These are phyloP conservation scores for Drosophila teissieri DNA, from an alignment of 1,140 invertebrate species.

Conservation along the genomic window DNA sequence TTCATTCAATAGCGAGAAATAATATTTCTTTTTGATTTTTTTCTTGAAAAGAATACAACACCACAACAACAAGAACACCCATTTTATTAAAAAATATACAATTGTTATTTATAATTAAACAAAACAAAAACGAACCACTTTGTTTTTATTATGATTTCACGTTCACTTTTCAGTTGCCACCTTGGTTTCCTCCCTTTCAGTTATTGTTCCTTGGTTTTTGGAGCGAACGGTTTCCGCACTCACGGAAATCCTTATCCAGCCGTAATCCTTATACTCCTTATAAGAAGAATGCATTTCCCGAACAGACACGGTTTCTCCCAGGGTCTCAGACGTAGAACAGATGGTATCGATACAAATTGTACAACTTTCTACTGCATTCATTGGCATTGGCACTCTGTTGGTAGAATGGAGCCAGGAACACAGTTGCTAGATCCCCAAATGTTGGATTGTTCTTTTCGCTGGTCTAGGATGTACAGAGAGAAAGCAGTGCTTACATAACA, in stretches of 20 bases:
- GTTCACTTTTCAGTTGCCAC: constrained; percentile 36
- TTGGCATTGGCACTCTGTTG: constrained; percentile 3
- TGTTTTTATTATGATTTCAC: constrained; percentile 69
- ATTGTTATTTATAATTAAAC: constrained; percentile 83
- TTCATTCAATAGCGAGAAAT: constrained; percentile 43
- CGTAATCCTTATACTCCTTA: background rate
- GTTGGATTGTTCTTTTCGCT: constrained; percentile 21
- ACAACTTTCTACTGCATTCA: constrained; percentile 31
- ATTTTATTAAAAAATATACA: constrained; percentile 80
- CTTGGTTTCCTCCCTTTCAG: constrained; percentile 23
- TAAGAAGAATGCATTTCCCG: constrained; percentile 31
- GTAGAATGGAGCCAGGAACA: background rate
- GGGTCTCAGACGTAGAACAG: constrained; percentile 51
- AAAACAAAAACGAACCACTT: constrained; percentile 71
- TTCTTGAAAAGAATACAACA: constrained; percentile 55
- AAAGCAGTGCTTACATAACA: constrained; percentile 17
- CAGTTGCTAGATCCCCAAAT: background rate
- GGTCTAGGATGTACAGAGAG: constrained; percentile 7
- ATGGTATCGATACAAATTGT: constrained; percentile 20
- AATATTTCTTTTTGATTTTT: constrained; percentile 48
- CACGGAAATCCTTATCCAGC: constrained; percentile 7
- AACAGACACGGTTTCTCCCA: constrained; percentile 61
- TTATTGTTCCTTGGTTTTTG: constrained; percentile 18
- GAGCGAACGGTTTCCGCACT: constrained; percentile 43
- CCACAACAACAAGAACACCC: constrained; percentile 63